These are phyloP conservation scores for Megalops cyprinoides DNA, from an alignment of 2,797 vertebrate species.

Conservation along the genomic window DNA sequence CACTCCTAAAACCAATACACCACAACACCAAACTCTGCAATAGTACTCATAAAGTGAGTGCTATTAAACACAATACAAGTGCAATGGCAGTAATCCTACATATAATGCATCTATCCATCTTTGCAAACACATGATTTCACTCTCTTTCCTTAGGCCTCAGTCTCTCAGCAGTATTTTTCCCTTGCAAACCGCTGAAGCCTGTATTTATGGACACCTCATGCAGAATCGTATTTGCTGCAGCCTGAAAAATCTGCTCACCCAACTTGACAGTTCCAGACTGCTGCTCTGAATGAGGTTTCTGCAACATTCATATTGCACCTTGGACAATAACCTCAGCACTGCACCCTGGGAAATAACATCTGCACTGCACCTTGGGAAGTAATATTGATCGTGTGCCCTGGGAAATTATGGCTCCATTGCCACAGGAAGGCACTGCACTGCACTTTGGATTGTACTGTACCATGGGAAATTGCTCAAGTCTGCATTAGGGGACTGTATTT, in stretches of 20 bases:
- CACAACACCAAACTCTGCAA: background rate
- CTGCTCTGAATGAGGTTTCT: background rate
- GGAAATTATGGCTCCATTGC: slow-evolving; percentile 24
- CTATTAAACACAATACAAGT: background rate
- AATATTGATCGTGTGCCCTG: background rate
- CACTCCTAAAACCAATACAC: slow-evolving; percentile 85
- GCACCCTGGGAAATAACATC: no score
- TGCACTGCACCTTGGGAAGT: background rate
- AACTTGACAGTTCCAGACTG: no score
- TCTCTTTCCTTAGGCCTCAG: no score
- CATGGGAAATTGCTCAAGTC: no score
- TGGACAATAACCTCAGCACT: background rate
- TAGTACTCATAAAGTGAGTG: background rate
- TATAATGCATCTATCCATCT: no score
- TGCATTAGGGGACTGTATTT: background rate
- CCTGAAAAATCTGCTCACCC: no score
- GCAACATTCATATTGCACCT: background rate
- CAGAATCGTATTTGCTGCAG: no score
- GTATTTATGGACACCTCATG: slow-evolving; percentile 77
- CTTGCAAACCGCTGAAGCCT: slow-evolving; percentile 90
- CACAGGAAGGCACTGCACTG: slow-evolving; percentile 27
- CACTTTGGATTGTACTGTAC: no score
- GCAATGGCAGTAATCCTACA: slow-evolving; percentile 10
- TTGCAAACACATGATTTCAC: no score
- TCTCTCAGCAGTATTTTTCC: no score